A percentile compares a stretch with the other conserved stretches of the same genome.
Evolutionary conservation across 92 coral and sea anemone genomes (phyloP).

Genomic region (Bergia puertoricense): DNA sequence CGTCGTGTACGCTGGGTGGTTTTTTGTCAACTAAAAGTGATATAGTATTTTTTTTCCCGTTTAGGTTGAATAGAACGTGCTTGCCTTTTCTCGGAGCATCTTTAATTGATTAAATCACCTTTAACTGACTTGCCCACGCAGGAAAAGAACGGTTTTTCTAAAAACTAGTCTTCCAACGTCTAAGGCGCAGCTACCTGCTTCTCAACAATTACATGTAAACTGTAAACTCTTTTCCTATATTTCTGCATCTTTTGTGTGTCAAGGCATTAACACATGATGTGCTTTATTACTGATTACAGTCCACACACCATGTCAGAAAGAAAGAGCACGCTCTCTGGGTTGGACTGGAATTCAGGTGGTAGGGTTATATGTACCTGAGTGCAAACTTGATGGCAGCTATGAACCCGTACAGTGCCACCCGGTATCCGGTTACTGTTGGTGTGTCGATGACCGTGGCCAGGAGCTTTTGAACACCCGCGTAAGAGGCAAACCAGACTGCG

Average conservation of each 20-base stretch:
- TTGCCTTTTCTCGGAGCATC: too few relatives aligned
- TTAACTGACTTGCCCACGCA: too few relatives aligned
- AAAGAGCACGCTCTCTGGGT: conserved; percentile 69
- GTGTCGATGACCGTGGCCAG: conserved; percentile 75
- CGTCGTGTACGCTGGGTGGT: too few relatives aligned
- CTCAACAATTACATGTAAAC: not conserved
- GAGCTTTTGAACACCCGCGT: conserved; percentile 66
- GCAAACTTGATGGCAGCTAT: conserved; percentile 75
- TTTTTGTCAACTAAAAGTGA: too few relatives aligned
- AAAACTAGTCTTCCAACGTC: too few relatives aligned
- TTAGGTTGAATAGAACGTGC: too few relatives aligned
- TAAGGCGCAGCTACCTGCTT: too few relatives aligned
- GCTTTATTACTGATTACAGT: not conserved
- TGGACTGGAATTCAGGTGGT: conserved; percentile 68
- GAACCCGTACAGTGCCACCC: conserved; percentile 72
- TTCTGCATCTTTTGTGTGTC: not conserved
- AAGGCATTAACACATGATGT: not conserved
- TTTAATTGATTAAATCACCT: too few relatives aligned
- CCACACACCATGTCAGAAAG: conserved; percentile 59
- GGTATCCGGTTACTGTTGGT: conserved; percentile 72
- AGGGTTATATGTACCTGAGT: conserved; percentile 75
- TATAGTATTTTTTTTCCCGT: too few relatives aligned
- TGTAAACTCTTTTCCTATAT: not conserved
- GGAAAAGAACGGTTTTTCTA: too few relatives aligned
- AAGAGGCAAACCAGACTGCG: conserved; percentile 78